These are phyloP conservation scores for Folsomia manolachei DNA, from an alignment of 2,888 invertebrate genomes.

Conservation along the genomic window DNA sequence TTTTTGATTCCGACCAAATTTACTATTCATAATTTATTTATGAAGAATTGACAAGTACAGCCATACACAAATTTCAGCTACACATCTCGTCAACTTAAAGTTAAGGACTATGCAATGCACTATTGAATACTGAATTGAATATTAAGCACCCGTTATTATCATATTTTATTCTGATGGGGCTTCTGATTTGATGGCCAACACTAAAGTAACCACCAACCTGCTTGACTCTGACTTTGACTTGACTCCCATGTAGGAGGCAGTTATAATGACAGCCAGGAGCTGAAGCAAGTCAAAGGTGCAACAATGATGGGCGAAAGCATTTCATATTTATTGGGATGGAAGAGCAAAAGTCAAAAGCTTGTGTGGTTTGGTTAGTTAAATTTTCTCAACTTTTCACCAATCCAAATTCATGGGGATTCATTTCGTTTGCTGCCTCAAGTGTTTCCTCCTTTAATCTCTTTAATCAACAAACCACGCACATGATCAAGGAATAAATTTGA, in stretches of 20 bases:
- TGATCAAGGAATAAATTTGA: conserved; percentile 2
- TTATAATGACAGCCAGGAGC: background rate
- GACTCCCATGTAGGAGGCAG: too few species aligned
- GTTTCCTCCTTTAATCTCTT: background rate
- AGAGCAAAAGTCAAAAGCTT: conserved; percentile 6
- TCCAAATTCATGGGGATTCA: background rate
- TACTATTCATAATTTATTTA: conserved; percentile 33
- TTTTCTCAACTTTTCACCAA: background rate
- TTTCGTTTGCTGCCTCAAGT: background rate
- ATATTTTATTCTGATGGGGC: conserved; percentile 7
- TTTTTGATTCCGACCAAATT: conserved; percentile 15
- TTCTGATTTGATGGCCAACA: conserved; percentile 2
- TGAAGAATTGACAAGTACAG: conserved; percentile 26
- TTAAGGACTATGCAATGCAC: too few species aligned
- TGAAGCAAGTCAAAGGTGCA: background rate
- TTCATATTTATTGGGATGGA: background rate
- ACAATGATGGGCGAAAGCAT: background rate
- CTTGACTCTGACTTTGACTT: too few species aligned
- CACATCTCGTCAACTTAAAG: conserved; percentile 25
- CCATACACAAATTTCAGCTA: conserved; percentile 15
- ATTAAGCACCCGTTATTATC: conserved; percentile 22
- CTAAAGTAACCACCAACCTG: background rate
- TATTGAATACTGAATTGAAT: conserved; percentile 38
- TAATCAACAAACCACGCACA: conserved; percentile 5
- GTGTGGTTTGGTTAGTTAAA: background rate